These are phyloP conservation scores for Darevskia mixta DNA, from an alignment of 2,797 vertebrate genomes.

Conservation along the genomic window DNA sequence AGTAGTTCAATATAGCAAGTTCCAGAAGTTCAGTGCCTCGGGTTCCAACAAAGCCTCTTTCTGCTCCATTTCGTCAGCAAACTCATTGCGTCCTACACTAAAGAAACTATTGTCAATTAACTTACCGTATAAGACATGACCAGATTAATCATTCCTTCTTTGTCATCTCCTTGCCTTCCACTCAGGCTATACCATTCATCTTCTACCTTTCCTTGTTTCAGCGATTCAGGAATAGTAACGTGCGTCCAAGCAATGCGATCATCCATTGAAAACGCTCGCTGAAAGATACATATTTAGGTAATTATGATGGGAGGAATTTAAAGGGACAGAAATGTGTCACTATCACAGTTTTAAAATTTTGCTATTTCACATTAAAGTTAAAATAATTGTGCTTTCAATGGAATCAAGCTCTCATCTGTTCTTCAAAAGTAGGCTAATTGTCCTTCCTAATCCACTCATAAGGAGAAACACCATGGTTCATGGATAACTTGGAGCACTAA, in stretches of 20 bases:
- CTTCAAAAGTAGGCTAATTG: not conserved
- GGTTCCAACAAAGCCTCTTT: not conserved
- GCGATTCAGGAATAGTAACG: conserved; percentile 90
- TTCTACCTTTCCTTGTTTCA: conserved; percentile 90
- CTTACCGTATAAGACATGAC: conserved; percentile 96
- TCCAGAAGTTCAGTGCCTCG: not conserved
- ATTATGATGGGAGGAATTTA: not conserved
- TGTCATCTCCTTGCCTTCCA: conserved; percentile 95
- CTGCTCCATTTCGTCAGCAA: not conserved
- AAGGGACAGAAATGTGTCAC: conserved; percentile 1
- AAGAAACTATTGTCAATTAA: not conserved
- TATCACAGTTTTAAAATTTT: conserved; percentile 14
- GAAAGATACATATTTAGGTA: conserved; percentile 12
- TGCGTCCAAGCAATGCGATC: conserved; percentile 98
- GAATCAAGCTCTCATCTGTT: not conserved
- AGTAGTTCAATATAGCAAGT: not conserved
- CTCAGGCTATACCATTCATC: conserved; percentile 97
- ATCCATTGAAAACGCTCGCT: conserved; percentile 98
- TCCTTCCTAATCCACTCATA: not conserved
- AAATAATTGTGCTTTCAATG: not conserved
- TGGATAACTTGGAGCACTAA: not conserved
- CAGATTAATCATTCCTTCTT: conserved; percentile 99
- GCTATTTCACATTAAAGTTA: not conserved
- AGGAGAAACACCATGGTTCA: not conserved
- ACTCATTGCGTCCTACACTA: not conserved